Percentiles rank a stretch among this genome's conserved stretches.
These are phyloP conservation scores for Coregonus clupeaformis DNA, from an alignment of 2,113 vertebrate species.

Conservation along the genomic window DNA sequence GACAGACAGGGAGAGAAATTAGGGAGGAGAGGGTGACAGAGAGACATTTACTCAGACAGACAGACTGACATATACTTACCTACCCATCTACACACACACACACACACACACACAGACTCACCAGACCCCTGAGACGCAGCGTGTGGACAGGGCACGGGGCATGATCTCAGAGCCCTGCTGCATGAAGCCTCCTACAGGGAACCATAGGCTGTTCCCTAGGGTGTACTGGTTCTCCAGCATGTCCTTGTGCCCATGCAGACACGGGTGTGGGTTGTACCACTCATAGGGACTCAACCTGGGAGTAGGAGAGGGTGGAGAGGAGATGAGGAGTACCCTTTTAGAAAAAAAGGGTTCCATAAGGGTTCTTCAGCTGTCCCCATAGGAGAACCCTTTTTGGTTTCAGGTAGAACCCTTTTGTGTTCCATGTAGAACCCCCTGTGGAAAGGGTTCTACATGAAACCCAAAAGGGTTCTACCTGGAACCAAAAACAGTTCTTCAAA, in stretches of 20 bases:
- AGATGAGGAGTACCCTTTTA: neutral
- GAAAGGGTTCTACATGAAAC: too few relatives aligned
- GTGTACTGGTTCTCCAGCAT: conserved; percentile 95
- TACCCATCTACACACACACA: neutral
- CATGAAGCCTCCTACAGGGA: conserved; percentile 95
- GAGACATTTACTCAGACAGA: neutral
- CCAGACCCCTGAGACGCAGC: conserved; percentile 95
- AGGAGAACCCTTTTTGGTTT: too few relatives aligned
- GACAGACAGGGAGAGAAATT: neutral
- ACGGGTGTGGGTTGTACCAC: conserved; percentile 94
- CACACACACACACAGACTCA: conserved; percentile 53
- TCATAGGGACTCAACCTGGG: conserved; percentile 90
- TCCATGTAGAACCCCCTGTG: too few relatives aligned
- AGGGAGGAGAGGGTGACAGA: too few relatives aligned
- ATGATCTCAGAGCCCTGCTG: conserved; percentile 95
- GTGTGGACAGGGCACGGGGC: conserved; percentile 89
- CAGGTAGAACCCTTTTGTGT: too few relatives aligned
- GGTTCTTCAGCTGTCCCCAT: too few relatives aligned
- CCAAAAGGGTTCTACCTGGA: too few relatives aligned
- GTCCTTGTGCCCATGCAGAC: conserved; percentile 82
- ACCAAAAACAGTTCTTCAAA: too few relatives aligned
- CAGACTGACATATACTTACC: neutral
- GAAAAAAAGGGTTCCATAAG: too few relatives aligned
- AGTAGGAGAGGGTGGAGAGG: neutral
- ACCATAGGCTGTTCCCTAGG: conserved; percentile 93